These are phyloP conservation scores for Ctenosaura bakeri DNA, from an alignment of 2,797 vertebrate genomes.

Conservation along the genomic window DNA sequence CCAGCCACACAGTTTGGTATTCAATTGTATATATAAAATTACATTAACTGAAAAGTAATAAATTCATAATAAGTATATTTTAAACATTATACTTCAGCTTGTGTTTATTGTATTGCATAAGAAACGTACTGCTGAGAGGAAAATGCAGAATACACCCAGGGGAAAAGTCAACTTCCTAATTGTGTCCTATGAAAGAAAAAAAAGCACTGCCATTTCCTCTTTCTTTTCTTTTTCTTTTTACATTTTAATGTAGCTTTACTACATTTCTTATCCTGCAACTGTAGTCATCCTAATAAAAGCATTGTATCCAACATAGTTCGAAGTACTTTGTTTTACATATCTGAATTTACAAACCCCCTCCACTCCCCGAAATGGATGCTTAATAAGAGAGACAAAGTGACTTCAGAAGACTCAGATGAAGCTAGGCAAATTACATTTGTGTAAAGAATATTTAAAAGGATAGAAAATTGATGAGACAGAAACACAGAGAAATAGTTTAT, in stretches of 20 bases:
- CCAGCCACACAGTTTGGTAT: too few species aligned
- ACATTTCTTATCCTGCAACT: background rate
- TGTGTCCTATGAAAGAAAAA: background rate
- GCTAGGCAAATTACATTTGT: background rate
- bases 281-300: background rate
- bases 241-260: background rate
- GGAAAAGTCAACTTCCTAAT: background rate
- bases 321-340: background rate
- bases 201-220: background rate
- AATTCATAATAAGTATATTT: too few species aligned
- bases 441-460: conserved; percentile 14
- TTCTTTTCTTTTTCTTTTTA: background rate
- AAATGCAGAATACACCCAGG: background rate
- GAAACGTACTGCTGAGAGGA: background rate
- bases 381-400: background rate
- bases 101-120: background rate
- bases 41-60: too few species aligned
- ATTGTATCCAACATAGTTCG: background rate
- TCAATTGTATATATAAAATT: too few species aligned
- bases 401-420: background rate
- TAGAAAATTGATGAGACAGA: background rate
- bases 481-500: conserved; percentile 4
- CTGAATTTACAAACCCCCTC: background rate
- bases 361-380: background rate
- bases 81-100: too few species aligned